Conservation (phyloP, 2,888 invertebrate genomes). For the Nomada ferruginata region DNA sequence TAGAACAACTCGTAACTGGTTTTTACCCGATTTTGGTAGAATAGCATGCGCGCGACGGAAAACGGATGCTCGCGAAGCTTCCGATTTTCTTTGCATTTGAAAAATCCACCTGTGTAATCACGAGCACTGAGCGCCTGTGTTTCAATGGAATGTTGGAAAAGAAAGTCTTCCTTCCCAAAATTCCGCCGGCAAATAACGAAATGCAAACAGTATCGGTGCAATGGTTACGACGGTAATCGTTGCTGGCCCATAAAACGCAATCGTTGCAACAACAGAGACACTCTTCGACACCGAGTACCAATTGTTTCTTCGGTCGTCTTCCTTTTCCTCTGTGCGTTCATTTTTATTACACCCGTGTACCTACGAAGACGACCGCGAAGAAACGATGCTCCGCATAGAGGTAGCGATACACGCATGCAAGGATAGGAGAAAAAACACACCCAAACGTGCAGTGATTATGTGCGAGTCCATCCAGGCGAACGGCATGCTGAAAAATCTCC, state of each 20-base stretch:
- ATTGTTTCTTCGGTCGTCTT: neutral
- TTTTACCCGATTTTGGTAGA: conserved; percentile 16
- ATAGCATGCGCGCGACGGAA: conserved; percentile 50
- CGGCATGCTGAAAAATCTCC: conserved; percentile 75
- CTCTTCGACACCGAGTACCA: conserved; percentile 12
- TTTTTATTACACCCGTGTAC: too few species aligned
- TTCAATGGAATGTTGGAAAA: neutral
- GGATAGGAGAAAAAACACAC: conserved; percentile 66
- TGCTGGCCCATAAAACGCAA: conserved; percentile 68
- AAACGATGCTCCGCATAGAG: conserved; percentile 22
- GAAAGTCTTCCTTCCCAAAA: neutral
- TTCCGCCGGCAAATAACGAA: neutral
- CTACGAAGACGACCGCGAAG: neutral
- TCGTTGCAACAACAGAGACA: conserved; percentile 46
- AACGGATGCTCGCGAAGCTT: conserved; percentile 22
- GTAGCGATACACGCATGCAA: conserved; percentile 73
- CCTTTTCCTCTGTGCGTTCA: neutral
- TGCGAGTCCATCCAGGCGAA: conserved; percentile 77
- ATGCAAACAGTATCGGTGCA: neutral
- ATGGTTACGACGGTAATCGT: conserved; percentile 56
- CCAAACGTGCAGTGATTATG: conserved; percentile 77
- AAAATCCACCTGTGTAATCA: neutral
- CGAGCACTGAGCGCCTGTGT: neutral
- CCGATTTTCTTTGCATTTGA: neutral
- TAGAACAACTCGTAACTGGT: conserved; percentile 36